Percentiles rank a stretch among this genome's conserved stretches.
Conservation (phyloP, 2,797 vertebrate genomes). For the Myripristis murdjan region DNA sequence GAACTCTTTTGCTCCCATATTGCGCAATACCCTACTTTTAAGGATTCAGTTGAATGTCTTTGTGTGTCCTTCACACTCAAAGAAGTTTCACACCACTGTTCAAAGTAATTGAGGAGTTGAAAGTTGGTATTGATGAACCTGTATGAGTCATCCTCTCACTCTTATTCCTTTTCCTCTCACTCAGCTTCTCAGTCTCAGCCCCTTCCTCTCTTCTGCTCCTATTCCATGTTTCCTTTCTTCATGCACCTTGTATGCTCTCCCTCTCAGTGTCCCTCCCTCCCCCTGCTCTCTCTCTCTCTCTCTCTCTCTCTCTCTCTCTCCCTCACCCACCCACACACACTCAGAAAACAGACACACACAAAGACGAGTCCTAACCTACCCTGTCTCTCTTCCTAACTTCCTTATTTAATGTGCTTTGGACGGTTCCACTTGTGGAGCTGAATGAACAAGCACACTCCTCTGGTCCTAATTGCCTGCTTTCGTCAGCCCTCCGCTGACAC, state of each 20-base stretch:
- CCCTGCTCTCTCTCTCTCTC: background rate
- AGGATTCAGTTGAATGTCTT: background rate
- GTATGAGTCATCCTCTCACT: background rate
- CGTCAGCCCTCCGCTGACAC: slow-evolving; percentile 68
- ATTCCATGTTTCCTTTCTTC: background rate
- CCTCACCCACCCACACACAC: background rate
- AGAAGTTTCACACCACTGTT: background rate
- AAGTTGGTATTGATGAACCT: background rate
- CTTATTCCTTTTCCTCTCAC: too few relatives aligned
- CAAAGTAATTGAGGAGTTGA: background rate
- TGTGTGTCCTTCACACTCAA: background rate
- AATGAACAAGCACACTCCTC: slow-evolving; percentile 78
- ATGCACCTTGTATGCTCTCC: too few relatives aligned
- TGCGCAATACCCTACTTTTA: too few relatives aligned
- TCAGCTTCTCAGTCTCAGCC: background rate
- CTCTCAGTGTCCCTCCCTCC: too few relatives aligned
- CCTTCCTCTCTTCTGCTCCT: background rate
- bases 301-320: background rate
- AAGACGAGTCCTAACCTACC: slow-evolving; percentile 29
- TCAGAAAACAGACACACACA: slow-evolving; percentile 19
- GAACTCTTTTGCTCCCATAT: too few relatives aligned
- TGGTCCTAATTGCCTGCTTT: slow-evolving; percentile 84
- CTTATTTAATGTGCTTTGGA: slow-evolving; percentile 73
- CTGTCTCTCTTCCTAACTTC: slow-evolving; percentile 51
- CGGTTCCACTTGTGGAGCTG: slow-evolving; percentile 76